These are phyloP conservation scores for Empis livida DNA, from an alignment of 2,888 invertebrate species.

Conservation along the genomic window DNA sequence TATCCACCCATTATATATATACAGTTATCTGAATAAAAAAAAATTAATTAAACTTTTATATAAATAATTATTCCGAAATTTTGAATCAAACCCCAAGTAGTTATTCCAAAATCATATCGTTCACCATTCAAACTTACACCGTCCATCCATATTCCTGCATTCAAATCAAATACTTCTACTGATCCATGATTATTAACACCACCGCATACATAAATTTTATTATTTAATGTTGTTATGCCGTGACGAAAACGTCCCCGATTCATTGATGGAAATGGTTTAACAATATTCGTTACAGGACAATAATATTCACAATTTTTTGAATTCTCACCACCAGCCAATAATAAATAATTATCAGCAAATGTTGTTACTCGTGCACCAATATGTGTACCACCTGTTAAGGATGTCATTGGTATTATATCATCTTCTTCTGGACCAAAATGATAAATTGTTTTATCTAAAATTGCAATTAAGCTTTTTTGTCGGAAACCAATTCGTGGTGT, in stretches of 20 bases:
- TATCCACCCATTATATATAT: neutral
- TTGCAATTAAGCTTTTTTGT: neutral
- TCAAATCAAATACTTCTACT: neutral
- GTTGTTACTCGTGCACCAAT: neutral
- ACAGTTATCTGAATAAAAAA: neutral
- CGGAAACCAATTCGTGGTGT: neutral
- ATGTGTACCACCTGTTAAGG: neutral
- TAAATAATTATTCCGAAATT: neutral
- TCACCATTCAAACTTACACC: neutral
- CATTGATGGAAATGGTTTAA: neutral
- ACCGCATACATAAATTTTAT: slow-evolving; percentile 1
- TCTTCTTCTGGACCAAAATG: neutral
- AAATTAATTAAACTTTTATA: neutral
- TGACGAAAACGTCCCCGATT: neutral
- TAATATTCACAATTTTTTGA: slow-evolving; percentile 2
- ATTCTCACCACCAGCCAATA: neutral
- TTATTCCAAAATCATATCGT: neutral
- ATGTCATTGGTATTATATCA: neutral
- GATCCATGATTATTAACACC: slow-evolving; percentile 1
- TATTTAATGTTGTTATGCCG: neutral
- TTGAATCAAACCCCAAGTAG: neutral
- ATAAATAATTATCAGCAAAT: slow-evolving; percentile 1
- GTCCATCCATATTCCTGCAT: neutral
- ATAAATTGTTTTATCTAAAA: slow-evolving; percentile 1
- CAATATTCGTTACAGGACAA: neutral